Conservation (phyloP, 2,888 invertebrate species). For the Pollenia angustigena region DNA sequence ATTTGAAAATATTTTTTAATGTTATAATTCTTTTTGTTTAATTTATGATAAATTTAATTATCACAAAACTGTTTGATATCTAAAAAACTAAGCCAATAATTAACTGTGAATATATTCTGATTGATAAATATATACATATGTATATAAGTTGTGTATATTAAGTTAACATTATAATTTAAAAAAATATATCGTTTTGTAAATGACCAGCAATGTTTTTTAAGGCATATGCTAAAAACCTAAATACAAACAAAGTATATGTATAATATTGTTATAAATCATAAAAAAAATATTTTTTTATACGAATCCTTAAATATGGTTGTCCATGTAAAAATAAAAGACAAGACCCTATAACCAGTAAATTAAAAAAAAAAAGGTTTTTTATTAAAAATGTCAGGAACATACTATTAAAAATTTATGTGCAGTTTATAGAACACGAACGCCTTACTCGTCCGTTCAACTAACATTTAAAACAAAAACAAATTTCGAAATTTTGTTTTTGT, state of each 20-base stretch:
- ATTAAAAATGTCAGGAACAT: not conserved
- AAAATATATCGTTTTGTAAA: not conserved
- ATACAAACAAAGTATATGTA: slow-evolving; percentile 33
- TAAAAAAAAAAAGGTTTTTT: slow-evolving; percentile 3
- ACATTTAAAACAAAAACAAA: no score
- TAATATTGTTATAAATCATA: slow-evolving; percentile 56
- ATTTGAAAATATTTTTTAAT: not conserved
- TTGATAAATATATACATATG: slow-evolving; percentile 31
- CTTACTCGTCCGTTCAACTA: no score
- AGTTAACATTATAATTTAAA: not conserved
- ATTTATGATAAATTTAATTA: slow-evolving; percentile 5
- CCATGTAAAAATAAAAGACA: slow-evolving; percentile 34
- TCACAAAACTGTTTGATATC: slow-evolving; percentile 1
- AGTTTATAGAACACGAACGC: no score
- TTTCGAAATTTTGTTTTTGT: no score
- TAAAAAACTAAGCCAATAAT: slow-evolving; percentile 56
- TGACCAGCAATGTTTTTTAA: slow-evolving; percentile 8
- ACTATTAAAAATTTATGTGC: no score
- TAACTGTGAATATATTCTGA: slow-evolving; percentile 62
- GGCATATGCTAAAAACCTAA: slow-evolving; percentile 2
- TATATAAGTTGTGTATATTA: slow-evolving; percentile 16
- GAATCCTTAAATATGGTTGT: slow-evolving; percentile 55
- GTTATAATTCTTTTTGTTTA: slow-evolving; percentile 8
- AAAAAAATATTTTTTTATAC: slow-evolving; percentile 66
- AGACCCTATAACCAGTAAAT: slow-evolving; percentile 57